Conservation (phyloP, 37 sponge, comb jelly and placozoan species). For the Ephydatia muelleri region DNA sequence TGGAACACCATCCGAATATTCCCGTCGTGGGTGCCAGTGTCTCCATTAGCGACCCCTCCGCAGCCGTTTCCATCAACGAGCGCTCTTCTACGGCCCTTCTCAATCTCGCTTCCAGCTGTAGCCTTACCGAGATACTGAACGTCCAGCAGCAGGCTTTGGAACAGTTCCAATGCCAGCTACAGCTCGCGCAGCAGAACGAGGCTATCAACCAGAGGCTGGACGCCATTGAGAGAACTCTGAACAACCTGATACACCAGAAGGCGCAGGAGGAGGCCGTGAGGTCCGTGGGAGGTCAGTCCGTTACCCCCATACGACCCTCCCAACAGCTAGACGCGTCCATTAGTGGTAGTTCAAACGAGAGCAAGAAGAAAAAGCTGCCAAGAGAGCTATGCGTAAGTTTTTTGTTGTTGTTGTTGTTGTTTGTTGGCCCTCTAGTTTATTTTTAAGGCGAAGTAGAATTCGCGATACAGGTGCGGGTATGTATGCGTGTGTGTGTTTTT, state of each 20-base stretch:
- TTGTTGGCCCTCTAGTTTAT: too few species aligned
- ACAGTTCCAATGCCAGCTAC: conserved; percentile 82
- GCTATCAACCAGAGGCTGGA: conserved; percentile 84
- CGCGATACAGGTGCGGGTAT: too few species aligned
- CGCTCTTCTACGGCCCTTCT: conserved; percentile 69
- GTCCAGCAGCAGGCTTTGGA: conserved; percentile 88
- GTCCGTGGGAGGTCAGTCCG: background rate
- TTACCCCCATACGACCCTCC: conserved; percentile 34
- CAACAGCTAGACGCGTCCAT: conserved; percentile 42
- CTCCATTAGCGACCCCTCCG: conserved; percentile 26
- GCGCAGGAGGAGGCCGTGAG: conserved; percentile 71
- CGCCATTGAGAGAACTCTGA: conserved; percentile 80
- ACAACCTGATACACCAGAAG: conserved; percentile 78
- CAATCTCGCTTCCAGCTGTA: conserved; percentile 71
- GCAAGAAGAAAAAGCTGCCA: conserved; percentile 73
- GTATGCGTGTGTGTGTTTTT: too few species aligned
- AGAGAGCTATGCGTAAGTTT: conserved; percentile 80
- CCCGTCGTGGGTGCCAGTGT: conserved; percentile 57
- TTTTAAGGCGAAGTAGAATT: too few species aligned
- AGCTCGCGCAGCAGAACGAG: conserved; percentile 79
- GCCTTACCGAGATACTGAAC: conserved; percentile 81
- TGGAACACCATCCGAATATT: conserved; percentile 6
- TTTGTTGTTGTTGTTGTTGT: background rate
- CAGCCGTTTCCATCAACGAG: conserved; percentile 20
- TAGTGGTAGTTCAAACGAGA: background rate